Conservation (phyloP, 2,888 invertebrate genomes). For the Chloromyia formosa region DNA sequence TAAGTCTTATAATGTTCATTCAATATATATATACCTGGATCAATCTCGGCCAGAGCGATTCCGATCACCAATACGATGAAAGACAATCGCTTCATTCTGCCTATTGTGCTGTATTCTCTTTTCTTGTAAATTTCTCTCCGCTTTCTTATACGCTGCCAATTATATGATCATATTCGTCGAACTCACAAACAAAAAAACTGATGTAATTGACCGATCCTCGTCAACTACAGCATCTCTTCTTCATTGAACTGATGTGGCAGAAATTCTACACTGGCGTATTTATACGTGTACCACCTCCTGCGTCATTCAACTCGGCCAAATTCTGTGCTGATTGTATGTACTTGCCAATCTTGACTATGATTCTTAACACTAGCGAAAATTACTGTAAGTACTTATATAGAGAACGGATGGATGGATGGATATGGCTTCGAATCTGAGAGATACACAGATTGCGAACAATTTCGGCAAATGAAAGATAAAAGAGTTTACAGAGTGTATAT, state of each 20-base stretch:
- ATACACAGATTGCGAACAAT: neutral
- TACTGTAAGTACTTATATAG: constrained; percentile 15
- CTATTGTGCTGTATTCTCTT: no score
- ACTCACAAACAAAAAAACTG: neutral
- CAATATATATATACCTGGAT: constrained; percentile 29
- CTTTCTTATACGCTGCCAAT: neutral
- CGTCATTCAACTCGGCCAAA: constrained; percentile 1
- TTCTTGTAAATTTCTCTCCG: no score
- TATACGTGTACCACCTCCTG: constrained; percentile 39
- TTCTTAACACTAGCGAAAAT: constrained; percentile 7
- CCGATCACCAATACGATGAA: constrained; percentile 25
- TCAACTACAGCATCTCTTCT: constrained; percentile 42
- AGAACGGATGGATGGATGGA: neutral
- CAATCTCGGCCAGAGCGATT: constrained; percentile 23
- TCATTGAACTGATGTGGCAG: constrained; percentile 36
- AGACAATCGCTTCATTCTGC: constrained; percentile 23
- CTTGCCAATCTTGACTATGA: neutral
- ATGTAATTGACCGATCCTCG: constrained; percentile 35
- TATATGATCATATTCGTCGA: constrained; percentile 25
- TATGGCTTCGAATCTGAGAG: neutral
- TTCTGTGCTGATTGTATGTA: constrained; percentile 9
- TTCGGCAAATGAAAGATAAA: constrained; percentile 16
- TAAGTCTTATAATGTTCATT: neutral
- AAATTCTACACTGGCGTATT: constrained; percentile 41
- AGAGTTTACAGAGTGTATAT: constrained; percentile 24